These are phyloP conservation scores for Tuberolachnus salignus DNA, from an alignment of 2,888 invertebrate species.

Conservation along the genomic window DNA sequence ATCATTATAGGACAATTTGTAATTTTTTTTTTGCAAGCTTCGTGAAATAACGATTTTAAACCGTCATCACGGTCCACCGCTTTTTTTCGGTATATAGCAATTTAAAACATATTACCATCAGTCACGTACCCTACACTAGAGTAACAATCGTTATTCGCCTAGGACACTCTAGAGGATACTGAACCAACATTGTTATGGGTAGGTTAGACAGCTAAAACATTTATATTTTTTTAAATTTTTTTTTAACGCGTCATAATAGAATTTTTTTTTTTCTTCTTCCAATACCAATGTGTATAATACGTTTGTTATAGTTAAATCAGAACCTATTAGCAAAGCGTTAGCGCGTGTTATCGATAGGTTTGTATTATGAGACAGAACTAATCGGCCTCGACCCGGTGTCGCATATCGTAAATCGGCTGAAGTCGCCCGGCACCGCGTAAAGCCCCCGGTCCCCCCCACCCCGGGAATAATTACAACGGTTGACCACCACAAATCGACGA, in stretches of 20 bases:
- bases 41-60: conserved; percentile 9
- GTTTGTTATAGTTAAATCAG: too few species aligned
- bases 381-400: conserved; percentile 36
- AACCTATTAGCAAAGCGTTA: too few species aligned
- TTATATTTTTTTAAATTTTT: too few species aligned
- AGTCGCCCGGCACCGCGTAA: not conserved
- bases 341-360: not conserved
- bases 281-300: too few species aligned
- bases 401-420: not conserved
- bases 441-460: too few species aligned
- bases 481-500: conserved; percentile 32
- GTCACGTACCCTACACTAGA: not conserved
- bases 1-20: not conserved
- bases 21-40: conserved; percentile 4
- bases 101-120: conserved; percentile 24
- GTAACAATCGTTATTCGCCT: not conserved
- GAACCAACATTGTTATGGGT: not conserved
- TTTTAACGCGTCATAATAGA: too few species aligned
- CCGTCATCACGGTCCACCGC: conserved; percentile 17
- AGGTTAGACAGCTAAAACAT: too few species aligned
- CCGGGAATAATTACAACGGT: conserved; percentile 18
- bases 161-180: not conserved
- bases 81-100: not conserved
- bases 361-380: conserved; percentile 6
- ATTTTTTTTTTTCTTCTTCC: too few species aligned